These are phyloP conservation scores for Atta texana DNA, from an alignment of 1,140 invertebrate genomes.

Conservation along the genomic window DNA sequence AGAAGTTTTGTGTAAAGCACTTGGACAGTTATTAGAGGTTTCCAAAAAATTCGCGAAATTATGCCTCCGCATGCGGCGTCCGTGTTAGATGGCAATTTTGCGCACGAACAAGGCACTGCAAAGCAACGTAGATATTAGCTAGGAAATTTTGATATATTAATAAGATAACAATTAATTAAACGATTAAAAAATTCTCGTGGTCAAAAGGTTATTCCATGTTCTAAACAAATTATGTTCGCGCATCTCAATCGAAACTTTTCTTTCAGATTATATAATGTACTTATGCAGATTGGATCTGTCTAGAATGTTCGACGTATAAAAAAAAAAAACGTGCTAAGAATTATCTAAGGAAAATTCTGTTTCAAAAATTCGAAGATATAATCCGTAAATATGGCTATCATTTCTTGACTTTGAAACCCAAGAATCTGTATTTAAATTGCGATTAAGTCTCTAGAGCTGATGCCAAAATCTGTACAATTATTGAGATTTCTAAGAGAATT, in stretches of 20 bases:
- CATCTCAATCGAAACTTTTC: neutral
- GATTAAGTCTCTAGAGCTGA: neutral
- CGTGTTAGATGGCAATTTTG: conserved; percentile 9
- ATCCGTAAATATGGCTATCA: neutral
- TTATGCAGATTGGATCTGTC: neutral
- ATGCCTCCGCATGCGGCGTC: conserved; percentile 3
- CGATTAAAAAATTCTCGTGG: neutral
- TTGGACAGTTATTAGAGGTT: conserved; percentile 69
- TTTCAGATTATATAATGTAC: neutral
- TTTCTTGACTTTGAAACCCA: neutral
- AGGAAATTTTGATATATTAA: neutral
- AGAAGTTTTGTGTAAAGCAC: conserved; percentile 76
- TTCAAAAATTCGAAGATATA: neutral
- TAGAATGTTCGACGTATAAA: neutral
- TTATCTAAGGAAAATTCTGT: neutral
- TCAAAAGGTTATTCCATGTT: neutral
- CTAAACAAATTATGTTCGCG: neutral
- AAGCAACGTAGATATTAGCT: conserved; percentile 37
- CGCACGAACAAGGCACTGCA: conserved; percentile 52
- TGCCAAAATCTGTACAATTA: too few species aligned
- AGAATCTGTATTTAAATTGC: neutral
- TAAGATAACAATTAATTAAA: conserved; percentile 10
- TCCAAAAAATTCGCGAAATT: conserved; percentile 18
- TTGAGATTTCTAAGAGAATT: too few species aligned
- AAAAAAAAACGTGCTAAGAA: neutral